These are phyloP conservation scores for Coptodon bakossiorum DNA, from an alignment of 2,113 vertebrate species.

Conservation along the genomic window DNA sequence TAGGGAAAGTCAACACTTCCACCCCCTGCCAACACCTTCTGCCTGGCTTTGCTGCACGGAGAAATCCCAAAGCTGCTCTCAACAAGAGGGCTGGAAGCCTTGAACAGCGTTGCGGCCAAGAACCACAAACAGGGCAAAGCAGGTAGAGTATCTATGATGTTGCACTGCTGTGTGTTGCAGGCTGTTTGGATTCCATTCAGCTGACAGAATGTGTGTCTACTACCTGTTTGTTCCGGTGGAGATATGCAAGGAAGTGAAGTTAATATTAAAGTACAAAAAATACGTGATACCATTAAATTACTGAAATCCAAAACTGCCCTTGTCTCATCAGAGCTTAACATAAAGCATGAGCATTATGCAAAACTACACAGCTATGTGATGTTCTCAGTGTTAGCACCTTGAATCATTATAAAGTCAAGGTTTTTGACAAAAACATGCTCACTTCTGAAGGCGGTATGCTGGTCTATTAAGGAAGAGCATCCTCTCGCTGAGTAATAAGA, in stretches of 20 bases:
- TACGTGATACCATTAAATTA: rapidly evolving
- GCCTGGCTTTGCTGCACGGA: constrained; percentile 5
- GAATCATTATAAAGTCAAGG: not conserved
- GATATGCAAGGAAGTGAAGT: not conserved
- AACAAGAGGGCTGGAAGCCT: constrained; percentile 16
- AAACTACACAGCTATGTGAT: not conserved
- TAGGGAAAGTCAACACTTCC: constrained; percentile 37
- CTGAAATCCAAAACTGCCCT: not conserved
- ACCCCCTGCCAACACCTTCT: constrained; percentile 47
- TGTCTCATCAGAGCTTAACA: not conserved
- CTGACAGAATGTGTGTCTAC: not conserved
- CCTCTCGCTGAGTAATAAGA: not conserved
- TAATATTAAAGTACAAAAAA: not conserved
- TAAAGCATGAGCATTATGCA: not conserved
- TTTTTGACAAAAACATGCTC: not conserved
- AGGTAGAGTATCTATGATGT: constrained; percentile 7
- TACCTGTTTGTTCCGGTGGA: not conserved
- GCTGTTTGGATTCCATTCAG: not conserved
- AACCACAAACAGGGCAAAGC: not conserved
- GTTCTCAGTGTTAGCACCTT: not conserved
- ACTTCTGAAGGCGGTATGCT: not conserved
- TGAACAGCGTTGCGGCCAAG: not conserved
- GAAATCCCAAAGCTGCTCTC: constrained; percentile 26
- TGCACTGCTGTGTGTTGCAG: not conserved
- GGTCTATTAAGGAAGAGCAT: not conserved